Conservation (phyloP, 2,888 invertebrate genomes). For the Microctonus hyperodae region DNA sequence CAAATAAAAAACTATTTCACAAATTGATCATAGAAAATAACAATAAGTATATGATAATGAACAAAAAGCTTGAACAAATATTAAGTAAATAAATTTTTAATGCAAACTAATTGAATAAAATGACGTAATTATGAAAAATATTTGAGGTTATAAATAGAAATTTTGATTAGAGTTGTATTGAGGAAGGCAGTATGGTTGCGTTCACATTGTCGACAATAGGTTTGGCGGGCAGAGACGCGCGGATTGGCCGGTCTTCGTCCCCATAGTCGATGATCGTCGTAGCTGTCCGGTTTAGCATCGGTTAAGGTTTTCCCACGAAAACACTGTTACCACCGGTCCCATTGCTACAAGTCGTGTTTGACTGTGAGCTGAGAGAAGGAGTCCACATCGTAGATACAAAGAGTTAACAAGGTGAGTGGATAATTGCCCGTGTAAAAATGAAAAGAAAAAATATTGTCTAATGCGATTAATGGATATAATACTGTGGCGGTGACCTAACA, state of each 20-base stretch:
- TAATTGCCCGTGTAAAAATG: constrained; percentile 10
- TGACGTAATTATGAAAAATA: neutral
- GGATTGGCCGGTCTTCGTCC: constrained; percentile 37
- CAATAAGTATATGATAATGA: neutral
- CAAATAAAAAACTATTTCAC: neutral
- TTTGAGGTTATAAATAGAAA: neutral
- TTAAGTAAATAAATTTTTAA: neutral
- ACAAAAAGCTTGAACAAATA: too few species aligned
- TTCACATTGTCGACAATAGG: constrained; percentile 18
- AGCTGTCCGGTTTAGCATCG: constrained; percentile 54
- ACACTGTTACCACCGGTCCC: constrained; percentile 52
- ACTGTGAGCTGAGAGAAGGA: constrained; percentile 35
- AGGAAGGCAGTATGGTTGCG: constrained; percentile 21
- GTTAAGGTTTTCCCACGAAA: constrained; percentile 53
- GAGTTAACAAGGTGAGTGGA: constrained; percentile 35
- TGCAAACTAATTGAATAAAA: neutral
- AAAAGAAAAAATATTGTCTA: neutral
- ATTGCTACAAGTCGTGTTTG: constrained; percentile 51
- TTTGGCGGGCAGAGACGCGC: constrained; percentile 31
- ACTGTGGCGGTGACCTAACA: constrained; percentile 19
- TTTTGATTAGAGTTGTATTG: neutral
- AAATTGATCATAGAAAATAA: neutral
- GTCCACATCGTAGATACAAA: constrained; percentile 40
- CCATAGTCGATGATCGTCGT: constrained; percentile 51
- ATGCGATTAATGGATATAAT: neutral